These are phyloP conservation scores for Amiota mariae DNA, from an alignment of 2,888 invertebrate species.

Conservation along the genomic window DNA sequence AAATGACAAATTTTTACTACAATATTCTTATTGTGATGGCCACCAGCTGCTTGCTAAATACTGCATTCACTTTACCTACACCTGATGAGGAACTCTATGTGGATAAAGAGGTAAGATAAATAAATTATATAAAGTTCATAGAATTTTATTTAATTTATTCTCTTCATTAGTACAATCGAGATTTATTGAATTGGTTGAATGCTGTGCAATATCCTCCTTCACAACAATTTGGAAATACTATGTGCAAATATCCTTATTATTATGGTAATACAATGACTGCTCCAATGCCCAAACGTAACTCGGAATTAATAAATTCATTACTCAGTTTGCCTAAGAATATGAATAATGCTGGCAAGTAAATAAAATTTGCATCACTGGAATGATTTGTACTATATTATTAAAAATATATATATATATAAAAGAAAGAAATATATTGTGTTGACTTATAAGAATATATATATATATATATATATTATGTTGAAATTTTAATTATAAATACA, in stretches of 20 bases:
- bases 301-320: constrained; percentile 83
- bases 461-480: no score
- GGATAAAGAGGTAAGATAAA: constrained; percentile 65
- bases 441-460: no score
- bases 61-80: constrained; percentile 53
- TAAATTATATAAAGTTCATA: not conserved
- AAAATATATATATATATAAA: no score
- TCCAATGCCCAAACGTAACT: constrained; percentile 78
- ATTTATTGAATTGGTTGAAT: constrained; percentile 67
- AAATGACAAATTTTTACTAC: constrained; percentile 45
- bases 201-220: constrained; percentile 62
- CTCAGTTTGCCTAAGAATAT: constrained; percentile 83
- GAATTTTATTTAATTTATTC: not conserved
- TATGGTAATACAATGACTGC: constrained; percentile 53
- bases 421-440: no score
- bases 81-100: constrained; percentile 71
- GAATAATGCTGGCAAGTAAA: constrained; percentile 82
- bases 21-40: constrained; percentile 36
- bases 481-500: no score
- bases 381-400: not conserved
- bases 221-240: constrained; percentile 54
- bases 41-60: not conserved
- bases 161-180: constrained; percentile 58
- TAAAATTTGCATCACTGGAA: not conserved
- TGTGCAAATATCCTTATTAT: constrained; percentile 62